These are phyloP conservation scores for Ctenodactylus gundi DNA, from an alignment of 2,113 vertebrate genomes.

Conservation along the genomic window DNA sequence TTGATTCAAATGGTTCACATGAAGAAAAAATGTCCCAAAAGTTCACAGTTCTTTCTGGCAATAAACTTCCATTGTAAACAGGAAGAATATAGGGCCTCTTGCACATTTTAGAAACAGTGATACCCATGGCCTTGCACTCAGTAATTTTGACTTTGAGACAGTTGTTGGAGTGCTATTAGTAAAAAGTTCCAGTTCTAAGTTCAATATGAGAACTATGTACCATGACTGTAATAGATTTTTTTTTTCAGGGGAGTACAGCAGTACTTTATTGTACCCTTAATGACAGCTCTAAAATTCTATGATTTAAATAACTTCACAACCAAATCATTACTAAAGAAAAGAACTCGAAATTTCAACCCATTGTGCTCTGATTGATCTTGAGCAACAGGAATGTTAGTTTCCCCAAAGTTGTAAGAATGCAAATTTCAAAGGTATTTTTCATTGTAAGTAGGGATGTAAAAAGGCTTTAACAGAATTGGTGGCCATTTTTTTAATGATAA, in stretches of 20 bases:
- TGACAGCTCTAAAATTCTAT: not conserved
- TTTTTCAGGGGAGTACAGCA: not conserved
- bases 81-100: conserved; percentile 5
- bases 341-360: not conserved
- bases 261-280: not conserved
- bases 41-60: conserved; percentile 60
- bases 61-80: conserved; percentile 60
- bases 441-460: not conserved
- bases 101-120: conserved; percentile 18
- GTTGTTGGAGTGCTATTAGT: not conserved
- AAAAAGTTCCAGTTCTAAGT: conserved; percentile 1
- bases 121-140: not conserved
- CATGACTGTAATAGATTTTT: not conserved
- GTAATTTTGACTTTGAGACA: conserved; percentile 30
- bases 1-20: conserved; percentile 49
- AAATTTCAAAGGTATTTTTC: not conserved
- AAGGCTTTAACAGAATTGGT: not conserved
- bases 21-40: not conserved
- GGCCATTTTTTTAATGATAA: not conserved
- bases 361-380: not conserved
- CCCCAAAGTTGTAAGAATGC: not conserved
- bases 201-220: not conserved
- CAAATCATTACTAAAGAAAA: not conserved
- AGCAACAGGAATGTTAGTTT: not conserved
- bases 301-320: conserved; percentile 24